Evolutionary conservation across 23 tunicate genomes (phyloP).

Genomic region (Styela clava): DNA sequence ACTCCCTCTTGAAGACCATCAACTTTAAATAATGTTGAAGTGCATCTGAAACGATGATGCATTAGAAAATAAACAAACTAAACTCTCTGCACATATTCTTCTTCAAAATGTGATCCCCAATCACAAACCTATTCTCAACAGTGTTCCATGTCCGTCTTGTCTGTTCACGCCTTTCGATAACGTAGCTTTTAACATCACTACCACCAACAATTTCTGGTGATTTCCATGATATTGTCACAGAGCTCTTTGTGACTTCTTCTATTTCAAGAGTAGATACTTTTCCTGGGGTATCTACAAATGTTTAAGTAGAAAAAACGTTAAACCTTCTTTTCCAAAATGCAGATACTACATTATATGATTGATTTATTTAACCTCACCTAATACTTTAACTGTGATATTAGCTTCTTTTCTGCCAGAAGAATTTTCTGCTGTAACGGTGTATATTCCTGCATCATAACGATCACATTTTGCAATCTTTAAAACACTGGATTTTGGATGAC

Average conservation of each 20-base stretch:
- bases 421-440: constrained; percentile 71
- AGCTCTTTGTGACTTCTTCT: constrained; percentile 60
- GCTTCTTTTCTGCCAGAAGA: constrained; percentile 53
- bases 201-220: constrained; percentile 91
- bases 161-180: constrained; percentile 82
- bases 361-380: too few relatives aligned
- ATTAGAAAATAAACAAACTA: too few relatives aligned
- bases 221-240: constrained; percentile 72
- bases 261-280: constrained; percentile 53
- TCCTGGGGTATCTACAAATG: constrained; percentile 87
- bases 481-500: constrained; percentile 49
- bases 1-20: constrained; percentile 73
- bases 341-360: too few relatives aligned
- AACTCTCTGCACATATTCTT: too few relatives aligned
- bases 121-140: constrained; percentile 51
- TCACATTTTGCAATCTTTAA: constrained; percentile 75
- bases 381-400: constrained; percentile 67
- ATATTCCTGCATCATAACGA: constrained; percentile 91
- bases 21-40: constrained; percentile 54
- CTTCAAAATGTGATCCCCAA: too few relatives aligned
- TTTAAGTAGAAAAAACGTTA: too few relatives aligned
- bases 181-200: constrained; percentile 64
- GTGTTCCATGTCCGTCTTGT: constrained; percentile 85
- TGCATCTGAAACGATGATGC: constrained; percentile 20
- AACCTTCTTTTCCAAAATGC: too few relatives aligned